A percentile compares a stretch with the other conserved stretches of the same genome.
Conservation (phyloP, 2,888 invertebrate species). For the Mythimna pallens region DNA sequence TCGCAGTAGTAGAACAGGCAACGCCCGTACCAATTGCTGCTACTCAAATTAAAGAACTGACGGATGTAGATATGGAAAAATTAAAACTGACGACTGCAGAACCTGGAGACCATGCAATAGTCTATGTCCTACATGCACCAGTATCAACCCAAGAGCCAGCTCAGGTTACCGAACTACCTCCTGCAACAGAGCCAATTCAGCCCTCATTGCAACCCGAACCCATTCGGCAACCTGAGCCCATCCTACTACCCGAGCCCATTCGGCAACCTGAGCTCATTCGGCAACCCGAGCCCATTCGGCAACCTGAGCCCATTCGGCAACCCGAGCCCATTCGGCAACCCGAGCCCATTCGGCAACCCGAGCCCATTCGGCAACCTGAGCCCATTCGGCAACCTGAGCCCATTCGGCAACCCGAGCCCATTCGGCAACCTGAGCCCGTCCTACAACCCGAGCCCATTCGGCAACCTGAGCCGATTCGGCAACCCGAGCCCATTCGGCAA, state of each 20-base stretch:
- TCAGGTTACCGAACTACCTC: neutral
- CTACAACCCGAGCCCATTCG: neutral
- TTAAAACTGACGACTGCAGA: neutral
- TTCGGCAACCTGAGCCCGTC: neutral
- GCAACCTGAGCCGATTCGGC: neutral
- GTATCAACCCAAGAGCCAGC: neutral
- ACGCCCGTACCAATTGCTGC: neutral
- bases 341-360: no score
- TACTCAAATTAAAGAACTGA: neutral
- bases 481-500: neutral
- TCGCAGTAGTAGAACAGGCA: neutral
- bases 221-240: neutral
- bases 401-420: neutral
- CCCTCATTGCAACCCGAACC: neutral
- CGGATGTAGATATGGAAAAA: neutral
- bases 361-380: no score
- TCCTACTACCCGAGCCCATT: conserved; percentile 7
- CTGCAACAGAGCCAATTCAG: conserved; percentile 1
- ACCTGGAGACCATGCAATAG: neutral
- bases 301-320: conserved; percentile 2
- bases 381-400: neutral
- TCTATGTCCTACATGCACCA: no score
- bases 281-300: neutral
- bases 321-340: no score
- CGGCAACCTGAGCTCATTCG: neutral